Conservation (phyloP, 2,113 vertebrate species). For the Petrocephalus microphthalmus region DNA sequence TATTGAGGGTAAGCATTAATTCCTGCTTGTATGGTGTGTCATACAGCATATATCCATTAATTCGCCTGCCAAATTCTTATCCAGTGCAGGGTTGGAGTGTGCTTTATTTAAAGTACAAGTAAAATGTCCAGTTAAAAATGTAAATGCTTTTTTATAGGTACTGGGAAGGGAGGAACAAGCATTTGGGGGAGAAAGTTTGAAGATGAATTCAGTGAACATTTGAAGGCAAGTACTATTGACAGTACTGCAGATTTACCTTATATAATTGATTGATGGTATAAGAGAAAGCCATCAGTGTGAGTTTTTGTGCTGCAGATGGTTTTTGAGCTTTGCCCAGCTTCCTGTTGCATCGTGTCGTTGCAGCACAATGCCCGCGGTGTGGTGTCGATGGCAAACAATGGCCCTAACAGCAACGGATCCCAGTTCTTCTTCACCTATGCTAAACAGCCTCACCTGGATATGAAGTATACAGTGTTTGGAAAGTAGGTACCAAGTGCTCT, state of each 20-base stretch:
- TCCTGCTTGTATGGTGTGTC: too few species aligned
- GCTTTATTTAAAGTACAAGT: background rate
- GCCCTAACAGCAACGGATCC: constrained; percentile 87
- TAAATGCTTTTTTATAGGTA: constrained; percentile 57
- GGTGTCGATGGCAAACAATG: constrained; percentile 95
- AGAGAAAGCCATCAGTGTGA: background rate
- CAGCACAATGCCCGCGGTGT: constrained; percentile 93
- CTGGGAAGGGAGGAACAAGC: constrained; percentile 91
- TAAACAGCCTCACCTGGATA: constrained; percentile 93
- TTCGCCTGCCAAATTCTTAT: background rate
- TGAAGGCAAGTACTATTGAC: constrained; percentile 69
- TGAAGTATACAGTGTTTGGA: constrained; percentile 97
- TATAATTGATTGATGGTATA: background rate
- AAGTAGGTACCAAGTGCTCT: constrained; percentile 68
- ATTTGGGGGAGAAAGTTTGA: constrained; percentile 96
- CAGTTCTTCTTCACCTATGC: constrained; percentile 96
- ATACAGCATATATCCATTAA: too few species aligned
- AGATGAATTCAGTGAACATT: constrained; percentile 91
- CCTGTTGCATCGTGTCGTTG: constrained; percentile 23
- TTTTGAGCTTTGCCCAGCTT: background rate
- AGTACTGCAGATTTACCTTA: background rate
- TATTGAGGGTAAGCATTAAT: too few species aligned
- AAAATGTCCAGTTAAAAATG: background rate
- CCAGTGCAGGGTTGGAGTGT: background rate
- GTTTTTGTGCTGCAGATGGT: background rate